phyloP scores from a whole-genome alignment of 2,797 vertebrate species.

The Acanthiza pusilla region DNA sequence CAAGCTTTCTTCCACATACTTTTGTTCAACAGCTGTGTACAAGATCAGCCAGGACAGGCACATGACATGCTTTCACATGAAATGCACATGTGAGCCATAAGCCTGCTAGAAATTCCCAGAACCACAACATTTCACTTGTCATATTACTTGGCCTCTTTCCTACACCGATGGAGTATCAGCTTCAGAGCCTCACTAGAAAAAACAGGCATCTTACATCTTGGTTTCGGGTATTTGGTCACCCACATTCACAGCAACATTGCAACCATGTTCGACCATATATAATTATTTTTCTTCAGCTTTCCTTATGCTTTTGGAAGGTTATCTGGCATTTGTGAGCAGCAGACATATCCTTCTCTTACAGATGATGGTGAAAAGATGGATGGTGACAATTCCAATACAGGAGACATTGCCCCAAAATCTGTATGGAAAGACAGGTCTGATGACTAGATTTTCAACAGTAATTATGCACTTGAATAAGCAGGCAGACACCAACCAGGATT shows the following conservation, averaged over 20 bases:
- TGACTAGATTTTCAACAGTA: background rate
- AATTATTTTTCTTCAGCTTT: background rate
- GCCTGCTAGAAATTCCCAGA: constrained; percentile 42
- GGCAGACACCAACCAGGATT: background rate
- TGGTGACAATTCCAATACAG: background rate
- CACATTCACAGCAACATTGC: background rate
- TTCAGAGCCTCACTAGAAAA: background rate
- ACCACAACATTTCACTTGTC: constrained; percentile 44
- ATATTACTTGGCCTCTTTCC: constrained; percentile 20
- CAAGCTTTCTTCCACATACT: constrained; percentile 21
- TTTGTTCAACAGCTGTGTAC: constrained; percentile 23
- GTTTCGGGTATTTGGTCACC: background rate
- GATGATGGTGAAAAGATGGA: background rate
- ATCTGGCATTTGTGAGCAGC: background rate
- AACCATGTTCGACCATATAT: background rate
- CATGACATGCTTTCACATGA: constrained; percentile 45
- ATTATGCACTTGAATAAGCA: background rate
- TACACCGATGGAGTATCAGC: background rate
- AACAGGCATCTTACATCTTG: background rate
- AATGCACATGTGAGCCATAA: constrained; percentile 12
- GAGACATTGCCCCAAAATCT: background rate
- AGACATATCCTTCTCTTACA: background rate
- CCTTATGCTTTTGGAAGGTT: background rate
- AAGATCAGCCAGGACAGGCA: constrained; percentile 20
- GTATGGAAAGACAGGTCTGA: background rate